phyloP scores from a whole-genome alignment of 1,140 invertebrate species.

The Protaetia brevitarsis region DNA sequence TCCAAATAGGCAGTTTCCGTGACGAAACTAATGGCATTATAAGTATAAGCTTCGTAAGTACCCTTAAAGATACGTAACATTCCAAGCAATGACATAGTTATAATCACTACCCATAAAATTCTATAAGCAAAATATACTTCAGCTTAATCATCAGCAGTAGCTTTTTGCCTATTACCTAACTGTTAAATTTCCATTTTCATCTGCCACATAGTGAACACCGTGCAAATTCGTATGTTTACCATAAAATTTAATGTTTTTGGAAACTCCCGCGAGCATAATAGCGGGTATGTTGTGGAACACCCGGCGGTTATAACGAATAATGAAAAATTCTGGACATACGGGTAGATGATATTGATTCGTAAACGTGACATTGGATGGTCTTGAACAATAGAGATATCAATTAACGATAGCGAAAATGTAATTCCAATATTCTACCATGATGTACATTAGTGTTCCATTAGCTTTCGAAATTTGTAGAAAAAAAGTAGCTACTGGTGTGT shows the following conservation, averaged over 20 bases:
- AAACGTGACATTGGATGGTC: neutral
- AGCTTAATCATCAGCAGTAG: neutral
- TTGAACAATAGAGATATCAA: neutral
- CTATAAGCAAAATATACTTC: slow-evolving; percentile 38
- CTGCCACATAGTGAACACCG: slow-evolving; percentile 40
- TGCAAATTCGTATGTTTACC: slow-evolving; percentile 39
- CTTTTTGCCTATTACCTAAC: slow-evolving; percentile 31
- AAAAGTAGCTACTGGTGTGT: too few relatives aligned
- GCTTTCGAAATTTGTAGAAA: too few relatives aligned
- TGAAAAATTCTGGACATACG: neutral
- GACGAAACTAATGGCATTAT: slow-evolving; percentile 52
- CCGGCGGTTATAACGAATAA: neutral
- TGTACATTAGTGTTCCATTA: too few relatives aligned
- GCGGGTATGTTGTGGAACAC: neutral
- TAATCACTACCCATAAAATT: slow-evolving; percentile 48
- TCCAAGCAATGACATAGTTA: slow-evolving; percentile 45
- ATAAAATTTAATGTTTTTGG: slow-evolving; percentile 27
- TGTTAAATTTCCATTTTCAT: slow-evolving; percentile 32
- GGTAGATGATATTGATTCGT: neutral
- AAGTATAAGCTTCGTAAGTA: slow-evolving; percentile 43
- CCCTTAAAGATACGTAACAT: slow-evolving; percentile 47
- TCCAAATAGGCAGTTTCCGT: slow-evolving; percentile 57
- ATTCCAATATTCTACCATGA: neutral
- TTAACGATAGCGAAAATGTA: neutral
- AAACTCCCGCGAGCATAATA: neutral